Evolutionary conservation across 1,140 invertebrate species (phyloP), one percentile per base, ranked within the genome.

Genomic region (Drosophila nannoptera): DNA sequence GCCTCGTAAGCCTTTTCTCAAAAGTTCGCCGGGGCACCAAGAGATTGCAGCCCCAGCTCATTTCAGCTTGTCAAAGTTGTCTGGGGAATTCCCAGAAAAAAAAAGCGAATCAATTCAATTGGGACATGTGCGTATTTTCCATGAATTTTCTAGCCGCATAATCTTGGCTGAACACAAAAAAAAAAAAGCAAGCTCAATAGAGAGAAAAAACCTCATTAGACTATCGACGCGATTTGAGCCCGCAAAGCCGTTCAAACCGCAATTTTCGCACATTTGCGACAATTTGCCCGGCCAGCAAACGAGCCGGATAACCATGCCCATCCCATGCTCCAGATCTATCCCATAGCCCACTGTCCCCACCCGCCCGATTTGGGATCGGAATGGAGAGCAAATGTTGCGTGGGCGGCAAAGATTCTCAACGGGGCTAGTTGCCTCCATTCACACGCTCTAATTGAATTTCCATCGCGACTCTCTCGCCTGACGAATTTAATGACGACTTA

Each of bases 341-440:
- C 22, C 22, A 22, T 2, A 22, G 22, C 22, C 22, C 22, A 22
- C 4, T 9, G 7, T 0, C 45, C 31, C 40, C 7, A 11, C 46
- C 33, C 38, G 12, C 62, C 45, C 61, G 75, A 78, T 69, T 73
- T 64, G 32, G 43, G 52, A 58, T 36, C 74, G 35, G 53, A 54
- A 42, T 50, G 14, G 22, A 52, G 59, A 60, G 36, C 61, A 78
- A 77, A 78, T 78, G 59, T 59, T 60, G 69, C 75, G 69, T 38
- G 69, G 52, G 64, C 56, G 70, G 58, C 70, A 78, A 78, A 77
- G 64, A 77, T 50, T 60, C 58, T 65, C 55, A 75, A 43, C 55
- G 43, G n/a, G 31, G 64, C 7, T 45, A 33, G 31, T 54, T 53
- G 46, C 36, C 16, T 14, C n/a, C 14, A 62, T 45, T 56, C 16